Base-by-base conservation (phyloP, 2,888 invertebrate species). In the Macrosiphum euphorbiae region DNA sequence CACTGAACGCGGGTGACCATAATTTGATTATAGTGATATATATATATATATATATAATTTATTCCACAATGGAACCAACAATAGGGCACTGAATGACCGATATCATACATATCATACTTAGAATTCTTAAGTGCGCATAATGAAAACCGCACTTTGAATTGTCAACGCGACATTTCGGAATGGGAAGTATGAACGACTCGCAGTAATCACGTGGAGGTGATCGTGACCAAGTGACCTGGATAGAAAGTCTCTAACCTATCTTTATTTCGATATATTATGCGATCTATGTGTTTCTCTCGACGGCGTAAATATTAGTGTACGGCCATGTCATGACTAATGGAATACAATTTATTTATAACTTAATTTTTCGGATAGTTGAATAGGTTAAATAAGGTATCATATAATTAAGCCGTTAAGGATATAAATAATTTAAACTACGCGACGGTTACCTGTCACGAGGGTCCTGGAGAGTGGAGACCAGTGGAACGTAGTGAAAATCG, bases 161-260 rank as follows among this genome's bases (percentile, higher is more conserved):
- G 90, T 61, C 90, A 47, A 28, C 44, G 20, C 47, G 67, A 90
- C 67, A 90, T 90, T 90, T 90, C 47, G 67, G 90, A 90, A 67
- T 90, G 90, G 16, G 47, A 90, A 90, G 47, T 90, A 67, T 90
- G 61, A 67, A n/a, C n/a, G 67, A n/a, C n/a, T 47, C 67, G 11
- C 61, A 61, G 44, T 44, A 61, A 55, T 55, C 55, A 26, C 41
- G 35, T 35, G 35, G 35, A 78, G 26, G 7, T 55, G 88, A 11
- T 41, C 41, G 88, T 88, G 55, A 55, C 88, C 55, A 88, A 88
- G 35, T 58, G 88, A 89, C 88, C 88, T 13, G 55, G 5, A 67
- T 35, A 35, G 20, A 2, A 35, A 78, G 35, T 20, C 78, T 35
- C 20, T 35, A 35, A 35, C 20, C 35, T 35, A 78, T 78, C 78